A percentile compares a stretch with the other conserved stretches of the same genome.
These are phyloP conservation scores for Rhinopithecus roxellana DNA, from an alignment of 2,113 vertebrate species.

Conservation along the genomic window DNA sequence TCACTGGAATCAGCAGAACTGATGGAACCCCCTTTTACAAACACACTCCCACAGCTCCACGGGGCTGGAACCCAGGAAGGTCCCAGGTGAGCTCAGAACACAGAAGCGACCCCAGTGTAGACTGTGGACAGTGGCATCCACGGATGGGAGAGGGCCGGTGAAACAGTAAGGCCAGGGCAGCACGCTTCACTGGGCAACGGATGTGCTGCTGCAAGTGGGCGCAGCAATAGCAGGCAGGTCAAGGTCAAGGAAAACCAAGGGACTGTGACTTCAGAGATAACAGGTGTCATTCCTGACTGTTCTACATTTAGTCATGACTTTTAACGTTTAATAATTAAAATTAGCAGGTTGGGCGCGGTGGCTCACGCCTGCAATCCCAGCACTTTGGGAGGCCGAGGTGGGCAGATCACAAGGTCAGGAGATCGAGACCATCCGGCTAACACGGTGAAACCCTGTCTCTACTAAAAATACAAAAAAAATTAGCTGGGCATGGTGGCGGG, in stretches of 20 bases:
- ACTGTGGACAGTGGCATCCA: fast-evolving
- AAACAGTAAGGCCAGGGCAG: neutral
- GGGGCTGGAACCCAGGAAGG: fast-evolving
- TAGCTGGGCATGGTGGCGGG: too few relatives aligned
- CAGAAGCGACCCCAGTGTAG: fast-evolving
- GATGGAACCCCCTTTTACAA: neutral
- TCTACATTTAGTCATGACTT: neutral
- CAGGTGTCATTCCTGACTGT: neutral
- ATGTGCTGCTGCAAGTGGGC: neutral
- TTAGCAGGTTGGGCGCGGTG: too few relatives aligned
- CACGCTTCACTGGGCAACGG: too few relatives aligned
- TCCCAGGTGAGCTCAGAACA: fast-evolving
- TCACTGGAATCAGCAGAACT: fast-evolving
- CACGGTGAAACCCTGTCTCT: too few relatives aligned
- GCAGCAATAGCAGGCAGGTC: fast-evolving
- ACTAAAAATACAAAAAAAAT: too few relatives aligned
- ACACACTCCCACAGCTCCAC: fast-evolving
- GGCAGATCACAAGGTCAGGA: too few relatives aligned
- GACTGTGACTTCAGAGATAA: neutral
- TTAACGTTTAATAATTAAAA: neutral
- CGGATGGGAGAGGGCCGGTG: fast-evolving
- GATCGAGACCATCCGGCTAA: too few relatives aligned
- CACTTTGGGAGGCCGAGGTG: too few relatives aligned
- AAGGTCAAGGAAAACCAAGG: neutral
- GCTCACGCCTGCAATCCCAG: too few relatives aligned